phyloP scores from a whole-genome alignment of 2,797 vertebrate species.

The Hemitrygon akajei region DNA sequence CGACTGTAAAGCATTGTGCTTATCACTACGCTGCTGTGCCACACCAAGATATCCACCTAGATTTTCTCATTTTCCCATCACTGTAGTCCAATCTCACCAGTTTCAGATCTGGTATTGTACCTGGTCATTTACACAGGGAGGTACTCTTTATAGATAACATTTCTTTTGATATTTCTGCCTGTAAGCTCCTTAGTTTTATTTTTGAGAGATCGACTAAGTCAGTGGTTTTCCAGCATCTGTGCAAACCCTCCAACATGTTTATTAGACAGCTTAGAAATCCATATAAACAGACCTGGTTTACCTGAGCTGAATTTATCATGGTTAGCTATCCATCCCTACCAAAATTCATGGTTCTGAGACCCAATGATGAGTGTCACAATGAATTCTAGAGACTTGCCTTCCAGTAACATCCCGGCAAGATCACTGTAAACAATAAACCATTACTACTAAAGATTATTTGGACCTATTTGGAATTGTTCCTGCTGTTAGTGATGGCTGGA shows the following conservation, averaged over 20 bases:
- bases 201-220: neutral
- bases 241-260: constrained; percentile 15
- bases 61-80: neutral
- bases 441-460: neutral
- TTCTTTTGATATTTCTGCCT: neutral
- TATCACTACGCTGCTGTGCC: too few species aligned
- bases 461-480: neutral
- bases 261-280: constrained; percentile 41
- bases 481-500: neutral
- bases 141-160: neutral
- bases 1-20: too few species aligned
- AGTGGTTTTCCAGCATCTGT: neutral
- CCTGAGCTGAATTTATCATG: too few species aligned
- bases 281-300: neutral
- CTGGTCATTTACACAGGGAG: neutral
- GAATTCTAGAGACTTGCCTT: neutral
- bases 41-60: too few species aligned
- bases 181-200: neutral
- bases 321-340: neutral
- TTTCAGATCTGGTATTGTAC: neutral
- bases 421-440: neutral
- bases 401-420: neutral
- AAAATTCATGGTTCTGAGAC: neutral
- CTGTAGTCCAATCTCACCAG: neutral
- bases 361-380: too few species aligned